Evolutionary conservation across 2,113 vertebrate genomes (phyloP), one percentile per base, ranked within the genome.

Genomic region (Gobius niger): DNA sequence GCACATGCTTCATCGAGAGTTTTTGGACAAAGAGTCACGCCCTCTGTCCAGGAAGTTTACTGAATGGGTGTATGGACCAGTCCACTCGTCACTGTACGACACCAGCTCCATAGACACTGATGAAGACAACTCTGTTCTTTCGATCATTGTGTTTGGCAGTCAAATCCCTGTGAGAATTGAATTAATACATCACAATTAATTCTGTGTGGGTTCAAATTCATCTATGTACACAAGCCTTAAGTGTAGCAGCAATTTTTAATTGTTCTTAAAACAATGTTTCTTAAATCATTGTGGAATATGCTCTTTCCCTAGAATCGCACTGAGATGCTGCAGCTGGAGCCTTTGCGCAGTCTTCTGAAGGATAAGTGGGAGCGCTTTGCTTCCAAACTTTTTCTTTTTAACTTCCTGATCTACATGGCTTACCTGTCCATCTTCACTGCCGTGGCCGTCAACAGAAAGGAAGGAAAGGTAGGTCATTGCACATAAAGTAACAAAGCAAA

Each of bases 21-120:
- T 97, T 62, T 83, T 82, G 34, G 94, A 94, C 4, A 90, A 93
- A 0, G 92, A 94, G 69, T 94, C 92, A 47, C 91, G 91, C 46
- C 92, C 93, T 44, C 88, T 96, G 73, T 96, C 94, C 40, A 89
- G 95, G 69, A 96, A 94, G 88, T 95, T 97, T 76, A 95, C 94
- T 0, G 95, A 97, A 75, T 96, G 95, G 94, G 94, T 94, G 4
- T 97, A 94, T 0, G 96, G 96, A 44, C 95, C 95, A 0, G 93
- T 97, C 60, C 95, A 94, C 68, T 96, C 94, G 0, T 96, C 95
- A 0, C 93, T 97, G 1, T 97, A 95, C 1, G 95, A 97, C 86
- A 88, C 92, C 11, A 94, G 91, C 42, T 93, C 91, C 66, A 87
- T 96, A 0, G 95, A 96, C 87, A 95, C 95, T 0, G 87, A 89